These are phyloP conservation scores for Tenthredo mesomela DNA, from an alignment of 2,888 invertebrate species.

Conservation along the genomic window DNA sequence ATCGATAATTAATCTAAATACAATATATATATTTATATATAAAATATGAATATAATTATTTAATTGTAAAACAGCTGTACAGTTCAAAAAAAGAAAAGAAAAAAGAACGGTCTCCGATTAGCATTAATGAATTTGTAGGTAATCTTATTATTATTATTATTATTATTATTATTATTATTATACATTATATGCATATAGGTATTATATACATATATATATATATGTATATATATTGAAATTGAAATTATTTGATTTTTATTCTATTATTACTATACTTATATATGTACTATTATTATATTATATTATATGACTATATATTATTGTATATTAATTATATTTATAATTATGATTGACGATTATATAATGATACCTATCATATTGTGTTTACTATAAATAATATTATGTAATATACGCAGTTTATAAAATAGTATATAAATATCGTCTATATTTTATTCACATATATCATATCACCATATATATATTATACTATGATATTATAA, in stretches of 20 bases:
- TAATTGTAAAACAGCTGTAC: constrained; percentile 72
- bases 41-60: constrained; percentile 30
- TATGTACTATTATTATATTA: constrained; percentile 20
- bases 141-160: constrained; percentile 64
- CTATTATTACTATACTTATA: background rate
- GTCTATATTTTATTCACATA: background rate
- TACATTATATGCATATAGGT: constrained; percentile 34
- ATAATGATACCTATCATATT: constrained; percentile 62
- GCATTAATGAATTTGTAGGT: constrained; percentile 67
- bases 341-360: constrained; percentile 59
- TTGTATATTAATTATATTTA: constrained; percentile 42
- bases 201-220: background rate
- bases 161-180: constrained; percentile 54
- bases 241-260: background rate
- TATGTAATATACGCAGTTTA: constrained; percentile 74
- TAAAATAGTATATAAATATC: constrained; percentile 47
- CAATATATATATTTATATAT: background rate
- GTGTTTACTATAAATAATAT: constrained; percentile 71
- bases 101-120: constrained; percentile 42
- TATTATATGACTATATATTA: constrained; percentile 30
- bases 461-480: background rate
- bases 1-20: constrained; percentile 1
- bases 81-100: constrained; percentile 63
- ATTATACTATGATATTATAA: too few relatives aligned
- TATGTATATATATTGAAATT: background rate